Evolutionary conservation across 35 echinoderm and acorn worm species (phyloP), one percentile per base, ranked within the genome.

Genomic region (Heliocidaris erythrogramma): DNA sequence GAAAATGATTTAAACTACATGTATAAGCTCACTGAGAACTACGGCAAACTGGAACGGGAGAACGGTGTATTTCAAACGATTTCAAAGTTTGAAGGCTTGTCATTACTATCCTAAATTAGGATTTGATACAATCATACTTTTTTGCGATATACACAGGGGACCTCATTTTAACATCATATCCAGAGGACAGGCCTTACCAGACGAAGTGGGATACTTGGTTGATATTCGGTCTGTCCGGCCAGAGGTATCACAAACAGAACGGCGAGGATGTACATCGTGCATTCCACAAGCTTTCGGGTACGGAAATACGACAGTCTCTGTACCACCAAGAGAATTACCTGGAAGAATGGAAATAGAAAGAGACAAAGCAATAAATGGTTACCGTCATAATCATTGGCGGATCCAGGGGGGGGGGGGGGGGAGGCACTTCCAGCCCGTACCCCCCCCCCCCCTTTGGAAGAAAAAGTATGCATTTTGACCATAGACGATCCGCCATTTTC

Each of bases 181-280:
- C 6, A 27, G 18, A 8, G 65, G 65, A 78, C 7, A 2, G 65
- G 27, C 31, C 92, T 95, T 95, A 95, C 95, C 95, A 90, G 17
- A 84, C 88, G 59, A 5, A 95, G 30, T 10, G 48, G 30, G 61
- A 95, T 85, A 78, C 65, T 78, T 18, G 65, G 65, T 78, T 42
- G 88, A 59, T 98, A 98, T n/a, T 85, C 49, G 9, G 90, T 78
- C n/a, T 88, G 87, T 32, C 92, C 31, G 95, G 85, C 5, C 21
- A 78, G n/a, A 78, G 97, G 96, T 88, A 98, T 31, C 24, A 96
- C 97, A n/a, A 96, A 86, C 7, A 98, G 48, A 32, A 98, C 95
- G 18, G 96, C 95, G 29, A 98, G 69, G 17, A 94, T 86, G 65
- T 98, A 97, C 47, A 98, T 94, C 3, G 11, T 53, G 95, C 96